Percentiles rank a stretch among this genome's conserved stretches.
These are phyloP conservation scores for Diaprepes abbreviatus DNA, from an alignment of 2,888 invertebrate species.

Conservation along the genomic window DNA sequence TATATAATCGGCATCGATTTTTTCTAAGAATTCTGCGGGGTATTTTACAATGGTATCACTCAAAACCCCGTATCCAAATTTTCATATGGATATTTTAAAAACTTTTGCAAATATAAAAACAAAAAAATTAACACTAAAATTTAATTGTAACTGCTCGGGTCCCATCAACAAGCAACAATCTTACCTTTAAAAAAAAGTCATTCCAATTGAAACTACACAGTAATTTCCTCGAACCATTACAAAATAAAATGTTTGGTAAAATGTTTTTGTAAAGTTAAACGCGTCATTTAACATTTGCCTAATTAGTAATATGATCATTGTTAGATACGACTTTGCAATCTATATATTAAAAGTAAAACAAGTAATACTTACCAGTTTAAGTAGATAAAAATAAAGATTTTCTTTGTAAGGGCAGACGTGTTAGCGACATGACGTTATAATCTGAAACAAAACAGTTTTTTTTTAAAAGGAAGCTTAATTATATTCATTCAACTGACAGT, in stretches of 20 bases:
- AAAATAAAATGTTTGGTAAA: not conserved
- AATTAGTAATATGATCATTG: not conserved
- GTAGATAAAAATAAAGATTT: conserved; percentile 61
- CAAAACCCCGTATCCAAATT: too few relatives aligned
- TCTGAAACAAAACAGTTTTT: conserved; percentile 54
- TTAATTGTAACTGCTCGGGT: too few relatives aligned
- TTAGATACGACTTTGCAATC: not conserved
- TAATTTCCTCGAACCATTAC: not conserved
- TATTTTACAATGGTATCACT: too few relatives aligned
- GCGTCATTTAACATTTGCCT: too few relatives aligned
- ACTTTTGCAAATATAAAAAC: too few relatives aligned
- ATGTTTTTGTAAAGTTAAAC: too few relatives aligned
- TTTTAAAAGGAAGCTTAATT: too few relatives aligned
- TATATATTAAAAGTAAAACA: not conserved
- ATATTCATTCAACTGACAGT: too few relatives aligned
- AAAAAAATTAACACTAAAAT: too few relatives aligned
- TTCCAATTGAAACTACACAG: not conserved
- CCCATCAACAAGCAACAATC: not conserved
- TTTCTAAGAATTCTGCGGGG: too few relatives aligned
- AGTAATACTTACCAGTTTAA: conserved; percentile 62
- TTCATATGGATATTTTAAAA: too few relatives aligned
- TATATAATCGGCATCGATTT: too few relatives aligned
- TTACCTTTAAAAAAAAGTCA: not conserved
- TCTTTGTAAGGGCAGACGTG: conserved; percentile 57
- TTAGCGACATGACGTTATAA: conserved; percentile 56